Conservation (phyloP, 1,140 invertebrate genomes). For the Helicoverpa armigera region DNA sequence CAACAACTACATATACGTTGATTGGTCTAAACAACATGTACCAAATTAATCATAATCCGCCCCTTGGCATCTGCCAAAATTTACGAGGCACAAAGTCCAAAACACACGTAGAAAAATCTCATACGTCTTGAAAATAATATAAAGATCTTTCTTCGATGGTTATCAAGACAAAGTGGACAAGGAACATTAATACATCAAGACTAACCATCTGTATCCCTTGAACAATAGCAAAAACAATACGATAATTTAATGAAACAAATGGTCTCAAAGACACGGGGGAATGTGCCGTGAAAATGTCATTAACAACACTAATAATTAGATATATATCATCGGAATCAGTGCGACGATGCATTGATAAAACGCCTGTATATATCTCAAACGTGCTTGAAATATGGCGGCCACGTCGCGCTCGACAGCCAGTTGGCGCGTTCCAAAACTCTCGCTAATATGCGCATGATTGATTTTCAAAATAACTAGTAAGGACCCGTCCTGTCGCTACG, state of each 20-base stretch:
- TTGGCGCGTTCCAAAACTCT: slow-evolving; percentile 77
- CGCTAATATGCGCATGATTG: slow-evolving; percentile 81
- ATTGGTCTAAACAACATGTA: slow-evolving; percentile 2
- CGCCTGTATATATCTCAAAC: slow-evolving; percentile 80
- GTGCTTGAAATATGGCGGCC: slow-evolving; percentile 81
- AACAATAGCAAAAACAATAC: slow-evolving; percentile 47
- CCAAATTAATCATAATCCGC: slow-evolving; percentile 18
- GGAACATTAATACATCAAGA: slow-evolving; percentile 37
- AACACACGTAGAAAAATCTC: neutral
- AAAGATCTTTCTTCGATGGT: slow-evolving; percentile 19
- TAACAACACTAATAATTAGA: slow-evolving; percentile 84
- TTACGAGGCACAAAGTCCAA: slow-evolving; percentile 16
- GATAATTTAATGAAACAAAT: slow-evolving; percentile 62
- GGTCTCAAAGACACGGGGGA: slow-evolving; percentile 68
- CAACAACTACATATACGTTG: neutral
- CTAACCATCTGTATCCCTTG: slow-evolving; percentile 32
- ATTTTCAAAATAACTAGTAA: slow-evolving; percentile 62
- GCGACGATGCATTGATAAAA: slow-evolving; percentile 86
- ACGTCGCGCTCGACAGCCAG: slow-evolving; percentile 76
- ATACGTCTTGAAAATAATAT: slow-evolving; percentile 23
- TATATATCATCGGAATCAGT: slow-evolving; percentile 84
- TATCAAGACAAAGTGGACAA: slow-evolving; percentile 25
- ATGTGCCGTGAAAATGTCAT: slow-evolving; percentile 81
- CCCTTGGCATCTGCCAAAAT: slow-evolving; percentile 24
- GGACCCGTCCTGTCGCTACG: slow-evolving; percentile 30